A percentile compares a stretch with the other conserved stretches of the same genome.
Evolutionary conservation across 2,797 vertebrate genomes (phyloP).

Genomic region (Acridotheres tristis): DNA sequence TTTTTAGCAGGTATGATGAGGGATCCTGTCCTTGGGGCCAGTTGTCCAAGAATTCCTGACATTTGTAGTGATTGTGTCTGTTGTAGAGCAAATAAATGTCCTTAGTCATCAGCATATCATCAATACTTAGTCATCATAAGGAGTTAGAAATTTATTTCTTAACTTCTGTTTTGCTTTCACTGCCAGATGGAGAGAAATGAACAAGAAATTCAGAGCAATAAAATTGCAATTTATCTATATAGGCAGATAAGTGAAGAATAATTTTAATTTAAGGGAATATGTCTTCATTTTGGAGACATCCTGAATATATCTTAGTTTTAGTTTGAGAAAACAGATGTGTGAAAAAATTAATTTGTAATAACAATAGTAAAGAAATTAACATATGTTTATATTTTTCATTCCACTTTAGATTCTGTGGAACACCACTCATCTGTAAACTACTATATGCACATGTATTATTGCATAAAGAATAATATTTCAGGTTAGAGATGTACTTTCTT

Average conservation of each 20-base stretch:
- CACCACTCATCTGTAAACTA: background rate
- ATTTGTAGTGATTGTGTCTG: background rate
- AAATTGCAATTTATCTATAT: background rate
- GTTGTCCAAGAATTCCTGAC: background rate
- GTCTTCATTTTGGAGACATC: constrained; percentile 1
- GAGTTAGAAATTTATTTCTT: background rate
- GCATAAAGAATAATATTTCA: background rate
- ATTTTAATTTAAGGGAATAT: background rate
- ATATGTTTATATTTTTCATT: background rate
- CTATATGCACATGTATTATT: background rate
- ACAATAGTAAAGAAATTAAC: background rate
- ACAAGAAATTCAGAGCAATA: background rate
- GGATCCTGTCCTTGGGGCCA: background rate
- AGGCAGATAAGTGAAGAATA: background rate
- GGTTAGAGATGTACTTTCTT: background rate
- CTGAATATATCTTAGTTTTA: background rate
- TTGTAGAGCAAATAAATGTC: background rate
- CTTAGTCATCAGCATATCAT: background rate
- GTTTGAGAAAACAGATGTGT: background rate
- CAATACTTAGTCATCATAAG: background rate
- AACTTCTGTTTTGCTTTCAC: background rate
- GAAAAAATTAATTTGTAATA: background rate
- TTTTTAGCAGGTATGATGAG: background rate
- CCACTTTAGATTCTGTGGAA: background rate
- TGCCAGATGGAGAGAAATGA: constrained; percentile 12